phyloP scores from a whole-genome alignment of 2,888 invertebrate species.

The Drosophila seclusa region DNA sequence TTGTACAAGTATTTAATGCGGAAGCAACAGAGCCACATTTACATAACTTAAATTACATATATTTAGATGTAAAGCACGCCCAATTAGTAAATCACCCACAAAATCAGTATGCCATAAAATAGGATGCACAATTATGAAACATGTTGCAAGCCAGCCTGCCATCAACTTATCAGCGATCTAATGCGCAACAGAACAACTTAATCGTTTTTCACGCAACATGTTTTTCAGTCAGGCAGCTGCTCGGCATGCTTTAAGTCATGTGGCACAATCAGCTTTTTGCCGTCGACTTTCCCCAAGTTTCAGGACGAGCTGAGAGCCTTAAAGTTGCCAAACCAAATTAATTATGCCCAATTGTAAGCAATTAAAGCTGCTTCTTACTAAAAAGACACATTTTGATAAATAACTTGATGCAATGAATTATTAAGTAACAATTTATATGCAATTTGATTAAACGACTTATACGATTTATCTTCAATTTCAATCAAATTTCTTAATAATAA shows the following conservation, averaged over 20 bases:
- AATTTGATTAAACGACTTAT: too few relatives aligned
- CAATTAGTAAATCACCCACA: neutral
- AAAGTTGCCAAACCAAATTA: neutral
- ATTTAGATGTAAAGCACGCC: too few relatives aligned
- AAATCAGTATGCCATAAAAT: neutral
- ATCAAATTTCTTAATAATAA: neutral
- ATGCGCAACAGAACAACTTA: conserved; percentile 53
- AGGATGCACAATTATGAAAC: conserved; percentile 11
- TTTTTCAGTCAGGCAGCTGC: conserved; percentile 59
- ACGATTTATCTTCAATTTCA: too few relatives aligned
- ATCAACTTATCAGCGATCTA: conserved; percentile 2
- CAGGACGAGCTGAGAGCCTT: neutral
- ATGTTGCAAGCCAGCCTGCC: neutral
- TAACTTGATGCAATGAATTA: neutral
- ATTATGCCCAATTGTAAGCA: neutral
- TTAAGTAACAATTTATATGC: neutral
- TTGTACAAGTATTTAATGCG: neutral
- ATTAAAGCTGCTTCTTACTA: neutral
- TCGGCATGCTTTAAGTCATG: conserved; percentile 42
- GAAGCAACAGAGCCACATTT: neutral
- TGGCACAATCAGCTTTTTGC: conserved; percentile 15
- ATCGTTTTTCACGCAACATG: conserved; percentile 66
- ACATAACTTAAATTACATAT: neutral
- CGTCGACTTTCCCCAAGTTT: conserved; percentile 5
- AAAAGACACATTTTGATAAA: neutral